Percentiles rank a stretch among this genome's conserved stretches.
These are phyloP conservation scores for Rachycentron canadum DNA, from an alignment of 2,797 vertebrate species.

Conservation along the genomic window DNA sequence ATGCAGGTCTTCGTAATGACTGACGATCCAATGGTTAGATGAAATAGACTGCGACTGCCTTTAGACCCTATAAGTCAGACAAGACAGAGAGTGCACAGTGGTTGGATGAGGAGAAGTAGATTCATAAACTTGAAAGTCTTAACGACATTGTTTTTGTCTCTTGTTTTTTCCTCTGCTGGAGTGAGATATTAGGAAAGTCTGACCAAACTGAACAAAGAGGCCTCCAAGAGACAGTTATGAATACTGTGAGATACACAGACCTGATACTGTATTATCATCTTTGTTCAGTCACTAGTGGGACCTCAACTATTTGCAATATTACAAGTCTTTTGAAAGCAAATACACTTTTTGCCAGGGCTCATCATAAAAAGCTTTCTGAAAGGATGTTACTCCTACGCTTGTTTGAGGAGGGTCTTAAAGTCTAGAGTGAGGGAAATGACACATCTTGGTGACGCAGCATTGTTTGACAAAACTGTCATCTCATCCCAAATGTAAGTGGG, in stretches of 20 bases:
- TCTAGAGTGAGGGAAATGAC: neutral
- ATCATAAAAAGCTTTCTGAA: neutral
- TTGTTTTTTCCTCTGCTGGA: neutral
- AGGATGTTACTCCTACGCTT: neutral
- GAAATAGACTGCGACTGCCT: slow-evolving; percentile 60
- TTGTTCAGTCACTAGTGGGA: neutral
- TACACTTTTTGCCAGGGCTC: neutral
- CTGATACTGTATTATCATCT: neutral
- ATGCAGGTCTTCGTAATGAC: slow-evolving; percentile 58
- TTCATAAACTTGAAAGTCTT: slow-evolving; percentile 32
- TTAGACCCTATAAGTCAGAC: slow-evolving; percentile 55
- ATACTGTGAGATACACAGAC: neutral
- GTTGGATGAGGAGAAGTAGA: slow-evolving; percentile 30
- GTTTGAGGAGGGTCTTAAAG: neutral
- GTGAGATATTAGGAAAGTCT: neutral
- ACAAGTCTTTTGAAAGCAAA: neutral
- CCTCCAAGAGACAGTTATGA: slow-evolving; percentile 1
- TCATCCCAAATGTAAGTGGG: neutral
- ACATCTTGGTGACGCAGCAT: neutral
- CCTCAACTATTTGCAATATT: neutral
- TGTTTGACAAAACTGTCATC: neutral
- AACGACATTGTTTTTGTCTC: neutral
- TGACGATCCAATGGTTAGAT: slow-evolving; percentile 54
- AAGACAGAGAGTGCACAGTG: slow-evolving; percentile 26
- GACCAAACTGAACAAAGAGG: neutral